Conservation (phyloP, 92 coral and sea anemone genomes). For the Epizoanthus ramosus region DNA sequence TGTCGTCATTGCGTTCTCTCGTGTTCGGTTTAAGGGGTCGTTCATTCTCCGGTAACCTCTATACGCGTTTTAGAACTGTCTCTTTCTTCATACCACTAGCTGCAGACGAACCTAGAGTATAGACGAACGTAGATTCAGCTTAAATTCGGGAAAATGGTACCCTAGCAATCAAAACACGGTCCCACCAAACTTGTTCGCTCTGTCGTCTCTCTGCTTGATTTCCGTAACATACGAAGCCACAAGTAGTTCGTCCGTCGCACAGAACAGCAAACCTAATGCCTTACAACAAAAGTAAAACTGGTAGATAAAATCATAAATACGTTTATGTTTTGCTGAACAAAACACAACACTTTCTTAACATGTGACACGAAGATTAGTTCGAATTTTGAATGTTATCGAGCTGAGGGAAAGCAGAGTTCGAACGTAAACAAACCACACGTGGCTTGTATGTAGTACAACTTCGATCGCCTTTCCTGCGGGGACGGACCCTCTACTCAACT, state of each 20-base stretch:
- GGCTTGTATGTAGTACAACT: slow-evolving; percentile 56
- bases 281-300: slow-evolving; percentile 14
- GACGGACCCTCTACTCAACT: slow-evolving; percentile 21
- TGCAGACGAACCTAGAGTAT: slow-evolving; percentile 3
- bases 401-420: slow-evolving; percentile 38
- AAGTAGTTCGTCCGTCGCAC: not conserved
- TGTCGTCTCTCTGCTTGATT: slow-evolving; percentile 41
- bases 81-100: slow-evolving; percentile 44
- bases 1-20: slow-evolving; percentile 89
- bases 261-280: slow-evolving; percentile 20
- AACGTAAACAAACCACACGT: slow-evolving; percentile 98
- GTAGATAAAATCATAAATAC: not conserved
- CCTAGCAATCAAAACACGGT: slow-evolving; percentile 31
- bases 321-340: not conserved
- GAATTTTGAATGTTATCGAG: slow-evolving; percentile 11
- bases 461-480: slow-evolving; percentile 39
- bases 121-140: not conserved
- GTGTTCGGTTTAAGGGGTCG: slow-evolving; percentile 82
- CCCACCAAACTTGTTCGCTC: slow-evolving; percentile 28
- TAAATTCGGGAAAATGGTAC: not conserved
- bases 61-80: slow-evolving; percentile 29
- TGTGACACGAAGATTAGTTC: not conserved
- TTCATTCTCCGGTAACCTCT: slow-evolving; percentile 90
- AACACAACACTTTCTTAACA: not conserved
- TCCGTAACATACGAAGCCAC: slow-evolving; percentile 25